Evolutionary conservation across 2,113 vertebrate genomes (phyloP), one percentile per base, ranked within the genome.

Genomic region (Mesitornis unicolor): DNA sequence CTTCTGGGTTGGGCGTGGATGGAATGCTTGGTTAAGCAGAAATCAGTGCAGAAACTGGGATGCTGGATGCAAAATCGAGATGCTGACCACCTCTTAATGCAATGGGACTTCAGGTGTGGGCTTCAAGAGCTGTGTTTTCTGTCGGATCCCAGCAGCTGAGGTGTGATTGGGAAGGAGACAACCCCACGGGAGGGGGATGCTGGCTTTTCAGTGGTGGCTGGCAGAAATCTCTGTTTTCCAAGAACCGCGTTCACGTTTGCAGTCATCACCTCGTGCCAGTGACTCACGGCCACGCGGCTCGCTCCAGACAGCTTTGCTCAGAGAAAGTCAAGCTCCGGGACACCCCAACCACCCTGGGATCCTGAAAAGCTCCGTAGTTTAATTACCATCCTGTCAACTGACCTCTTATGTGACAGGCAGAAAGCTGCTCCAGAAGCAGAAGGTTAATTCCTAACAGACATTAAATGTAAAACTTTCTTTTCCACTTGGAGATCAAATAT

Each of bases 381-480:
- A 8, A 29, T 14, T 48, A 47, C 26, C 1, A 0, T 9, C 2
- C 36, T 18, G 31, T 2, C 45, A 13, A 10, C 48, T 6, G 17
- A 25, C 18, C 56, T 31, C 12, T 29, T n/a, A 7, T 2, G 19
- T 7, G 12, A 51, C 10, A 45, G 48, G 73, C 86, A 90, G 40
- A 69, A 16, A 74, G 25, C 42, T 24, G 29, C 73, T 33, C 60
- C 8, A 48, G n/a, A 68, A 56, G 56, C 25, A 63, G 48, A 40
- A 61, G 18, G 51, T 61, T 22, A 45, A 83, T 83, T 50, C 11
- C 45, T 65, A 9, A 65, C 11, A 16, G 11, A 63, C 76, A 83
- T 28, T 9, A 68, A 79, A 64, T 21, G 10, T 3, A 53, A 60
- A 28, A 29, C 42, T 56, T 43, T 54, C 43, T 40, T 45, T 68